These are phyloP conservation scores for Lacerta agilis DNA, from an alignment of 2,797 vertebrate species.

Conservation along the genomic window DNA sequence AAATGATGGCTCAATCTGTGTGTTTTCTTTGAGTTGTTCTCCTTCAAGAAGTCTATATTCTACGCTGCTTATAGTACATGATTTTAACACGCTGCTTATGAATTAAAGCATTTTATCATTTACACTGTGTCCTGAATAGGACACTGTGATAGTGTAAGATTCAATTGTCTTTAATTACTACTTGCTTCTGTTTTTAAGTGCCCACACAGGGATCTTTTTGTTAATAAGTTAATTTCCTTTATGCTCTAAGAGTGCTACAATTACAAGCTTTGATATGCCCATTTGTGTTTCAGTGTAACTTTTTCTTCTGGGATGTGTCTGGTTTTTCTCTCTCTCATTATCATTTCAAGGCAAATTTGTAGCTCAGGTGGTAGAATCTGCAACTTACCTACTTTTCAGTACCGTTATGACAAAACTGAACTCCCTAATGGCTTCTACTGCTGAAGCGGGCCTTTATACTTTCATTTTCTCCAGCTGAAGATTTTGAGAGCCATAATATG, in stretches of 20 bases:
- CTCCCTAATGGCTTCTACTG: background rate
- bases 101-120: constrained; percentile 25
- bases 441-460: background rate
- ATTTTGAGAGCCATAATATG: background rate
- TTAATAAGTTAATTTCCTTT: constrained; percentile 35
- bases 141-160: background rate
- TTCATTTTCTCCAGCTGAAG: background rate
- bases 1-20: background rate
- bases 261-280: background rate
- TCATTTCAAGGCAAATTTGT: constrained; percentile 46
- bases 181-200: constrained; percentile 33
- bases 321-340: background rate
- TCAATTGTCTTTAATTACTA: fast-evolving
- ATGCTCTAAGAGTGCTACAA: background rate
- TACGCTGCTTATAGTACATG: background rate
- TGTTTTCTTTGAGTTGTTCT: background rate
- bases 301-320: background rate
- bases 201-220: background rate
- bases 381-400: background rate
- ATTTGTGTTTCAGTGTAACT: background rate
- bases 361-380: background rate
- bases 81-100: constrained; percentile 14
- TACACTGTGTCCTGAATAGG: constrained; percentile 1
- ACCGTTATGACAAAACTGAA: background rate
- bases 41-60: constrained; percentile 14